A percentile compares a stretch with the other conserved stretches of the same genome.
phyloP scores from a whole-genome alignment of 2,888 invertebrate genomes.

The Melanostoma mellinum region DNA sequence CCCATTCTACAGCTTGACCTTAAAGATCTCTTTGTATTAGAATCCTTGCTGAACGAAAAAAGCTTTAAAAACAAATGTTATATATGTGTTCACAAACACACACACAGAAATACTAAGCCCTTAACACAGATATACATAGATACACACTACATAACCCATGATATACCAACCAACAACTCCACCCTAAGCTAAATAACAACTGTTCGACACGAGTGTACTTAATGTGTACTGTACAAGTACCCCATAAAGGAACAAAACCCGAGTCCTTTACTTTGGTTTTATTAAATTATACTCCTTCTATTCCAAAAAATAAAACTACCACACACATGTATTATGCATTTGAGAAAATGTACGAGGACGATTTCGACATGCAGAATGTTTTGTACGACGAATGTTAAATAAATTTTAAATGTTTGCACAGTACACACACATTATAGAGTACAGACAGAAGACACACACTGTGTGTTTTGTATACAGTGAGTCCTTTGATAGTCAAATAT shows the following conservation, averaged over 20 bases:
- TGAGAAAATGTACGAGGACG: conserved; percentile 34
- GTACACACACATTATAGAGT: conserved; percentile 23
- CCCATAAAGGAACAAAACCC: conserved; percentile 56
- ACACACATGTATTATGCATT: conserved; percentile 57
- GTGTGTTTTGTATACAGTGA: background rate
- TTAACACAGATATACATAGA: background rate
- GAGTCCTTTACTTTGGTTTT: conserved; percentile 63
- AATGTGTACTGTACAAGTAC: conserved; percentile 43
- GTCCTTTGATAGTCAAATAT: conserved; percentile 62
- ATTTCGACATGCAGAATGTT: conserved; percentile 17
- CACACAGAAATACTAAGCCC: background rate
- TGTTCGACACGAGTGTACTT: conserved; percentile 59
- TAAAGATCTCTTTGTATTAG: too few relatives aligned
- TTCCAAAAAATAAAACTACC: conserved; percentile 7
- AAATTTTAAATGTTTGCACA: conserved; percentile 70
- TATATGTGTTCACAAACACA: background rate
- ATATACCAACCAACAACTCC: background rate
- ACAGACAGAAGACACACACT: background rate
- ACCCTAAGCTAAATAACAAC: conserved; percentile 40
- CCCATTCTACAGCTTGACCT: background rate
- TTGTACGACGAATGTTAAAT: conserved; percentile 58
- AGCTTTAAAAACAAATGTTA: too few relatives aligned
- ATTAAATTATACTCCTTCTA: conserved; percentile 43
- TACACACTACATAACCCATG: background rate
- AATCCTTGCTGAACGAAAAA: too few relatives aligned